Base-by-base conservation (phyloP, 1,140 invertebrate genomes). In the Medauroidea extradentata region DNA sequence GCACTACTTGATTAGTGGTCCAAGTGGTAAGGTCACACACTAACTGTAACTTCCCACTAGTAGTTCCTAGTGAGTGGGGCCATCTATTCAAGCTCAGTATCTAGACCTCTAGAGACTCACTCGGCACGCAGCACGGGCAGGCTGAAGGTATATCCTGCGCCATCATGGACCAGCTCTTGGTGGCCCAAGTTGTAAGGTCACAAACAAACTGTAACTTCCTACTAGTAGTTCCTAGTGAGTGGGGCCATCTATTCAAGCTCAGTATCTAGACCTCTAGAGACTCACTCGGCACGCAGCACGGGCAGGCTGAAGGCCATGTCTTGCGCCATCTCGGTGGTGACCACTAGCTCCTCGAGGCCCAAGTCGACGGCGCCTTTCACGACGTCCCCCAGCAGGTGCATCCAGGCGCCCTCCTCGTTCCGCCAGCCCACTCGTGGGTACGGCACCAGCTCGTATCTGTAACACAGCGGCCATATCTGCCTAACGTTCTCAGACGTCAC, bases 291-390 rank as follows among this genome's bases (percentile, higher is more conserved):
- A 51, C 79, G 77, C 27, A 81, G 77, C 14, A 84, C 74, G n/a
- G 82, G 81, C 65, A 80, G 79, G 38, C 79, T 79, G 51, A 85
- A 84, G 53, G 77, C 72, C 77, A 85, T 80, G 29, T 82, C 78
- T 13, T 75, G 69, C 25, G 78, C 73, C 19, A 76, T 70, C 27
- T 83, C 74, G 3, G 75, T 63, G 19, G 77, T 77, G 0, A 78
- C 77, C 0, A 80, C 81, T 2, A 85, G 80, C 3, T 80, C 81
- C 56, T 83, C 81, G 18, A 83, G 63, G 0, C 81, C 82, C 24
- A 84, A 69, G 53, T 85, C 83, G 0, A 84, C 76, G 2, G 76
- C 74, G 11, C 77, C 75, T 3, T 73, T 67, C 16, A 80, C 76
- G 1, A 85, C 75, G 14, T 79, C 81, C 3, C 81, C 81, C 1